Evolutionary conservation across 2,888 invertebrate species (phyloP), one percentile per base, ranked within the genome.

Genomic region (Ethmia dodecea): DNA sequence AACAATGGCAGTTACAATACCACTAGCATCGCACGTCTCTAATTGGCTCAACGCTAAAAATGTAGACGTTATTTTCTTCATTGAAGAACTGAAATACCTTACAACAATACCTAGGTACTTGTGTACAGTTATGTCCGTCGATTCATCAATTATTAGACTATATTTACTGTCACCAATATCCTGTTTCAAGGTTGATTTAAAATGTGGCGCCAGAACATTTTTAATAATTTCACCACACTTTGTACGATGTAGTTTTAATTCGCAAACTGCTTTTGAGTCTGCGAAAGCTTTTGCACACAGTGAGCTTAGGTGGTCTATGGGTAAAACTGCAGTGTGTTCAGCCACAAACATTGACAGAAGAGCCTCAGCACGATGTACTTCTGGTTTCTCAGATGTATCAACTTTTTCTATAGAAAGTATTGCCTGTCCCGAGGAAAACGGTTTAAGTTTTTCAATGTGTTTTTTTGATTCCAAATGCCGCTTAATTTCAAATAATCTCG

Each of bases 101-200:
- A 47, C 41, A 8, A 36, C 11, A n/a, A 43, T 18, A 6, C 45
- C 46, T 11, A 49, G 22, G 1, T 26, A 12, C 28, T 47, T 41
- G 8, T 8, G 16, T 6, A 35, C 36, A 12, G 30, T 22, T 13
- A 47, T 33, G 22, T 49, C 48, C 14, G 47, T 47, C 3, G 48
- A 49, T 39, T 51, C 51, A 27, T 49, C 48, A 11, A 50, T 11
- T 15, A 38, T n/a, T 25, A 45, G 20, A 32, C 32, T 42, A 15
- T 24, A 42, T 31, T 37, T 31, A 13, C 41, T 30, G 4, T 33
- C 15, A 13, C 40, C 37, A 22, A 44, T 31, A 26, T 44, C 38
- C 18, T 18, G 18, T 13, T 31, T 28, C 22, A 33, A n/a, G 13
- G 41, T 28, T 29, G 20, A 25, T 22, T 35, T 24, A 40, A 45